Evolutionary conservation across 2,797 vertebrate species (phyloP).

Genomic region (Hoplostethus atlanticus): DNA sequence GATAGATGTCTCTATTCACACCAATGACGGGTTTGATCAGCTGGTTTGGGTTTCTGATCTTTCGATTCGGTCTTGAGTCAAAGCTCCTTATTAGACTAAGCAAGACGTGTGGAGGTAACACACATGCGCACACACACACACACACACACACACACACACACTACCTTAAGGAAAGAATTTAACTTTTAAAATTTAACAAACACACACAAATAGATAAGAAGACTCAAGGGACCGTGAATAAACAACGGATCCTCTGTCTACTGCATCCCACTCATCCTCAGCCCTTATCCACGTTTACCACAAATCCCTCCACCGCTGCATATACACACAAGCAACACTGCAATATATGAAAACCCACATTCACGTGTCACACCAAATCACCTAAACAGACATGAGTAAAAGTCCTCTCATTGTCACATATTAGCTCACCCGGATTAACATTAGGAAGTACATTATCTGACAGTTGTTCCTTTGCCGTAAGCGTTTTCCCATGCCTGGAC

Average conservation of each 20-base stretch:
- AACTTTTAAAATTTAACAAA: no score
- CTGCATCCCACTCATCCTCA: slow-evolving; percentile 53
- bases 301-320: slow-evolving; percentile 26
- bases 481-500: slow-evolving; percentile 49
- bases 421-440: slow-evolving; percentile 66
- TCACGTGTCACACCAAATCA: slow-evolving; percentile 34
- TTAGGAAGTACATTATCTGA: slow-evolving; percentile 50
- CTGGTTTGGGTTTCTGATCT: slow-evolving; percentile 31
- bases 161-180: slow-evolving; percentile 22
- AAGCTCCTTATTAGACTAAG: slow-evolving; percentile 26
- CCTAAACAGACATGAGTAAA: slow-evolving; percentile 31
- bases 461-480: slow-evolving; percentile 52
- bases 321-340: slow-evolving; percentile 13
- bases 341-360: slow-evolving; percentile 51
- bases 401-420: slow-evolving; percentile 34
- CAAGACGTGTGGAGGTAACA: slow-evolving; percentile 21
- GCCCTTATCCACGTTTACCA: slow-evolving; percentile 25
- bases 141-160: slow-evolving; percentile 22
- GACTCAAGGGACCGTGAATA: slow-evolving; percentile 65
- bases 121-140: slow-evolving; percentile 20
- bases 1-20: slow-evolving; percentile 45
- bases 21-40: slow-evolving; percentile 56
- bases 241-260: slow-evolving; percentile 66
- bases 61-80: slow-evolving; percentile 34
- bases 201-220: slow-evolving; percentile 64